A percentile compares a stretch with the other conserved stretches of the same genome.
Evolutionary conservation across 92 coral and sea anemone species (phyloP).

Genomic region (Siderastrea radians): DNA sequence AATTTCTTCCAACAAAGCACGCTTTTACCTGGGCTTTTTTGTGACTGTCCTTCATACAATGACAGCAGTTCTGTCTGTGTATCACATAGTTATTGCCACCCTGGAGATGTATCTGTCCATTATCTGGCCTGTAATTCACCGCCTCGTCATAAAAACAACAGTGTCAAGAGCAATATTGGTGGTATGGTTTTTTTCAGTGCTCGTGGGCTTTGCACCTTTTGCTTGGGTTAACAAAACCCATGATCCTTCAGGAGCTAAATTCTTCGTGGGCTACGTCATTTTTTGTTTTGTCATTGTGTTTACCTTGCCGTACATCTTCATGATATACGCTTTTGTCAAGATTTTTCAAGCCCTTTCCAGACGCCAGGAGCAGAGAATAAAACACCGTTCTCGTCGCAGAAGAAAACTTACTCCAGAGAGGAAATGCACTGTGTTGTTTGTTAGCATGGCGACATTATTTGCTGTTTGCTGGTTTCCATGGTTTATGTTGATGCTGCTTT

Average conservation of each 20-base stretch:
- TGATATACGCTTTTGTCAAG: slow-evolving; percentile 58
- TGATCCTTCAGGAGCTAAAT: slow-evolving; percentile 2
- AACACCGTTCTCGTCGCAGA: not conserved
- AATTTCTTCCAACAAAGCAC: slow-evolving; percentile 9
- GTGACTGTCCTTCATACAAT: slow-evolving; percentile 34
- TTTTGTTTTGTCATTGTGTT: slow-evolving; percentile 34
- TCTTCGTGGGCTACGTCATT: not conserved
- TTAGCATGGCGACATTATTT: slow-evolving; percentile 57
- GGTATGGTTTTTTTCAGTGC: slow-evolving; percentile 22
- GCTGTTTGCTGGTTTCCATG: slow-evolving; percentile 67
- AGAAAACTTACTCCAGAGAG: slow-evolving; percentile 33
- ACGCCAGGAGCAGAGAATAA: slow-evolving; percentile 13
- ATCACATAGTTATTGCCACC: slow-evolving; percentile 56
- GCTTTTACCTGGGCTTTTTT: slow-evolving; percentile 23
- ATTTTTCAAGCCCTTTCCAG: slow-evolving; percentile 40
- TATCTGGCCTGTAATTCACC: slow-evolving; percentile 43
- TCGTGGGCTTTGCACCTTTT: slow-evolving; percentile 48
- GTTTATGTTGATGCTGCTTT: slow-evolving; percentile 27
- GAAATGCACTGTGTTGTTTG: slow-evolving; percentile 57
- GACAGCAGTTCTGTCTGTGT: slow-evolving; percentile 41
- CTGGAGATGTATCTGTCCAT: slow-evolving; percentile 50
- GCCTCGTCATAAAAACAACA: slow-evolving; percentile 3
- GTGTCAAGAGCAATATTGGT: slow-evolving; percentile 6
- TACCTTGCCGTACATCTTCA: slow-evolving; percentile 47
- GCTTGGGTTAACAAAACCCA: slow-evolving; percentile 14